Base-by-base conservation (phyloP, 2,113 vertebrate species). In the Myxocyprinus asiaticus region DNA sequence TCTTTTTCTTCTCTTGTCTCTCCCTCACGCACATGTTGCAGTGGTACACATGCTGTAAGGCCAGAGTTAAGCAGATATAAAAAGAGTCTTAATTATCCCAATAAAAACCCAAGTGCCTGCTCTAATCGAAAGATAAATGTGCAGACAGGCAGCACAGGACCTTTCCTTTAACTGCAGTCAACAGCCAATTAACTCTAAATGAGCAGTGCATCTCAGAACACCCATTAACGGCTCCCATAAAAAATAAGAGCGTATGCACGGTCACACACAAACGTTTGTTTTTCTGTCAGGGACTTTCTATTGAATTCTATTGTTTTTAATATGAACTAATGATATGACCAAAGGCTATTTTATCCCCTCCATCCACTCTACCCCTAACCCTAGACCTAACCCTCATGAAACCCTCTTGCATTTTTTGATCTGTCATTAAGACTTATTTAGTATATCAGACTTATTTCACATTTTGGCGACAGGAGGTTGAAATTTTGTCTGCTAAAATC, bases 81-180 rank as follows among this genome's bases (percentile, higher is more conserved):
- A 87, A 90, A 90, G 83, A 80, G 83, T 89, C 81, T 94, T 95
- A 93, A 94, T 92, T 93, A 90, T 86, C 82, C 81, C 85, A 91
- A 88, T 92, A 93, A 94, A 94, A 88, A 81, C 83, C 82, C 87
- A 83, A 94, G 88, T 90, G 88, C 84, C 90, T 90, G 90, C 89
- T 92, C 88, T 91, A 91, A 93, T 91, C 83, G 88, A 91, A 90
- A 94, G 91, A 90, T 91, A 91, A 95, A 92, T 86, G 91, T 91
- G 89, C 87, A 86, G 75, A 86, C 90, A 92, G 85, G 89, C 88
- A 89, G 78, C 86, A 71, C 74, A 86, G 81, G 88, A 88, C 85
- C 86, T 92, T 91, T 89, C 86, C 88, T 90, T 90, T 92, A 90
- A 90, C 89, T 79, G 67, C 85, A 87, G 83, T 86, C 88, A 87